Conservation (phyloP, 2,888 invertebrate genomes). For the Aelia acuminata region DNA sequence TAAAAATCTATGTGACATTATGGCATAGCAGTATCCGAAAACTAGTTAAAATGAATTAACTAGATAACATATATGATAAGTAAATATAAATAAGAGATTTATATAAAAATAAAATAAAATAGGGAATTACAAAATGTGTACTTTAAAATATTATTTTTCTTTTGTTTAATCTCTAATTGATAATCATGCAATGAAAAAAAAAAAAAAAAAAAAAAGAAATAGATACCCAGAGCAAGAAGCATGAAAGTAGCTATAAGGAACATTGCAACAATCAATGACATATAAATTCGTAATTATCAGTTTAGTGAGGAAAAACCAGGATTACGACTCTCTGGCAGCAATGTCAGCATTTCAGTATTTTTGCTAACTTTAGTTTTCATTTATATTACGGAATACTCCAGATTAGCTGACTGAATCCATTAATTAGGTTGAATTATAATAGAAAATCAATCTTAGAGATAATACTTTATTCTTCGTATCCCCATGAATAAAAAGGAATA, state of each 20-base stretch:
- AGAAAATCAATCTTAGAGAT: not conserved
- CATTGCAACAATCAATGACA: not conserved
- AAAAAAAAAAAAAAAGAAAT: not conserved
- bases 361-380: not conserved
- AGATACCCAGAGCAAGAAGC: not conserved
- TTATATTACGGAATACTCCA: not conserved
- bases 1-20: no score
- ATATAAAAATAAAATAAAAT: no score
- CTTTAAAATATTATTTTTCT: no score
- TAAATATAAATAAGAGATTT: no score
- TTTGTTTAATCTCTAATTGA: no score
- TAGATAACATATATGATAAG: no score
- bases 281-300: not conserved
- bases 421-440: not conserved
- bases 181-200: no score
- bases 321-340: not conserved
- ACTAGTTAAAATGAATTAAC: no score
- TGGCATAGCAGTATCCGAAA: no score
- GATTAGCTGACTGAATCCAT: not conserved
- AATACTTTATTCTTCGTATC: not conserved
- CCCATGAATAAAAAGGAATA: not conserved
- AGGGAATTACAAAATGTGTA: no score
- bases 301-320: not conserved
- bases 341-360: not conserved
- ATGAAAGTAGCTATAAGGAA: not conserved